These are phyloP conservation scores for Sebastes vulpes DNA, from an alignment of 2,797 vertebrate species.

Conservation along the genomic window DNA sequence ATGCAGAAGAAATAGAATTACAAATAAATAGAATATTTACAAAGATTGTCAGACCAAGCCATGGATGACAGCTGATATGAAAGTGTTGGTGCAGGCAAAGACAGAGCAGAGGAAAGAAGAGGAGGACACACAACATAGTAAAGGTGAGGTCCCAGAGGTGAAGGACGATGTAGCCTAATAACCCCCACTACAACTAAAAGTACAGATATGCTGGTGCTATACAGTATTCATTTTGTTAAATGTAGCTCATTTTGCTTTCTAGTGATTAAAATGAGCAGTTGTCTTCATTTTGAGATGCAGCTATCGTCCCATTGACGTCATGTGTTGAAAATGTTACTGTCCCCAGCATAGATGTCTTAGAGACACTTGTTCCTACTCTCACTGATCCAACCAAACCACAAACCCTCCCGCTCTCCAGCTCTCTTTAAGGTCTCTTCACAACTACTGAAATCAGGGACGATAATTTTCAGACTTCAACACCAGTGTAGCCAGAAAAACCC, in stretches of 20 bases:
- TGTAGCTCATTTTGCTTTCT: not conserved
- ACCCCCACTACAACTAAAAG: not conserved
- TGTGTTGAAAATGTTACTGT: not conserved
- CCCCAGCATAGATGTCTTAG: not conserved
- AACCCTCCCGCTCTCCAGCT: not conserved
- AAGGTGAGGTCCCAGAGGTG: not conserved
- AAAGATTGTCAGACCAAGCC: constrained; percentile 25
- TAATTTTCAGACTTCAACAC: no score
- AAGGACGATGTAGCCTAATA: not conserved
- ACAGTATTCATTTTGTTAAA: not conserved
- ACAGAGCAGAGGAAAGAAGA: not conserved
- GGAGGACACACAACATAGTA: not conserved
- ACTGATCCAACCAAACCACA: not conserved
- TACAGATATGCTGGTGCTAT: not conserved
- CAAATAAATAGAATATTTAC: constrained; percentile 47
- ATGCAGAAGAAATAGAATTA: constrained; percentile 23
- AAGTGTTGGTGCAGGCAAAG: constrained; percentile 20
- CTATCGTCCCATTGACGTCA: not conserved
- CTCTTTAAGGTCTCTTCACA: no score
- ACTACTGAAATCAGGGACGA: no score
- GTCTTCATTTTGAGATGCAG: not conserved
- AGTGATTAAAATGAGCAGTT: not conserved
- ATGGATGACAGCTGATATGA: constrained; percentile 44
- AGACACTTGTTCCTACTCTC: not conserved
- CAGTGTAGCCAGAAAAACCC: no score